phyloP scores from a whole-genome alignment of 1,140 invertebrate genomes.

The Pissodes strobi region DNA sequence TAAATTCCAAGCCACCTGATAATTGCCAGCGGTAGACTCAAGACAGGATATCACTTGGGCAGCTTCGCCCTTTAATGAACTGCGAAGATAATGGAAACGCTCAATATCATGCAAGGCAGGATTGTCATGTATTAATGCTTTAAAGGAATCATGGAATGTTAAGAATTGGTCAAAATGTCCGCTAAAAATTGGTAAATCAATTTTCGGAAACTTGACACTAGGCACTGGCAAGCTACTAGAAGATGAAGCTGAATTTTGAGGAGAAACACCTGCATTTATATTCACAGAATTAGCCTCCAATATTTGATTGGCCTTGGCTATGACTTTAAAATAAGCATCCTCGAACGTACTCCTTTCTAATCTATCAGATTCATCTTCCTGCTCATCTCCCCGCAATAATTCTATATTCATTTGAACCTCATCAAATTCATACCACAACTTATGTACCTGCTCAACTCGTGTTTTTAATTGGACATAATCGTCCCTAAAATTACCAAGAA shows the following conservation, averaged over 20 bases:
- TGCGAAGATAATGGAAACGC: constrained; percentile 26
- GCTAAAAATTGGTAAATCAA: neutral
- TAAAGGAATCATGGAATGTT: constrained; percentile 16
- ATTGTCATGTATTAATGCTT: neutral
- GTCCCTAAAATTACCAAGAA: neutral
- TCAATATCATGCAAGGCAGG: neutral
- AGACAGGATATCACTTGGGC: constrained; percentile 12
- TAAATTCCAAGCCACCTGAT: constrained; percentile 21
- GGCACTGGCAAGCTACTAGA: neutral
- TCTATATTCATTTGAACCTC: neutral
- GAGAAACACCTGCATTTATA: neutral
- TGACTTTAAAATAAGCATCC: constrained; percentile 5
- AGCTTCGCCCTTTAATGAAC: constrained; percentile 24
- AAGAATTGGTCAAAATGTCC: neutral
- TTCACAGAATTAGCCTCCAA: neutral
- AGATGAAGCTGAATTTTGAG: neutral
- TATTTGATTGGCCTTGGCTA: neutral
- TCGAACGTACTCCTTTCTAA: neutral
- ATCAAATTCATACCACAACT: constrained; percentile 2
- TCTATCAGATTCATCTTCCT: neutral
- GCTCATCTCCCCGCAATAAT: neutral
- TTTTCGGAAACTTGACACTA: neutral
- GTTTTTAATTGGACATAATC: constrained; percentile 2
- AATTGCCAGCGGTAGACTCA: constrained; percentile 26
- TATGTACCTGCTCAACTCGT: neutral